Evolutionary conservation across 2,888 invertebrate species (phyloP).

Genomic region (Megamerina dolium): DNA sequence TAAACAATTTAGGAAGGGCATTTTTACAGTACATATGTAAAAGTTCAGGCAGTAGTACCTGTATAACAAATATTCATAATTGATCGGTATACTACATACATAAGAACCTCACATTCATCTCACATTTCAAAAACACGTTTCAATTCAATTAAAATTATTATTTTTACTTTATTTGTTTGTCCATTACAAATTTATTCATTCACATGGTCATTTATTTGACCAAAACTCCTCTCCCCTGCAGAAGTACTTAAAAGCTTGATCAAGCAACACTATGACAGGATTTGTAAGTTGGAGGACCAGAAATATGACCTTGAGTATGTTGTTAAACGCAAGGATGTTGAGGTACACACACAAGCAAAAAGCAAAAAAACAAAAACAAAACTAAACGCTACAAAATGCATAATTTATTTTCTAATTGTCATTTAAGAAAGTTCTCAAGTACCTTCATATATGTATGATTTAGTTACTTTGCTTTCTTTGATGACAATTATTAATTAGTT

Average conservation of each 20-base stretch:
- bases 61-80: slow-evolving; percentile 2
- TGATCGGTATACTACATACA: neutral
- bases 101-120: slow-evolving; percentile 1
- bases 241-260: slow-evolving; percentile 69
- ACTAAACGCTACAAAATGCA: neutral
- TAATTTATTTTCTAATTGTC: neutral
- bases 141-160: too few relatives aligned
- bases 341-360: slow-evolving; percentile 75
- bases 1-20: too few relatives aligned
- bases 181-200: too few relatives aligned
- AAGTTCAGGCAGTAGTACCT: too few relatives aligned
- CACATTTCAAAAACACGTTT: too few relatives aligned
- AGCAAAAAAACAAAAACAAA: slow-evolving; percentile 6
- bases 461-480: too few relatives aligned
- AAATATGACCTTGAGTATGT: slow-evolving; percentile 98
- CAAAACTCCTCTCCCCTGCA: too few relatives aligned
- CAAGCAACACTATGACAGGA: slow-evolving; percentile 84
- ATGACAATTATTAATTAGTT: too few relatives aligned
- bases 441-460: too few relatives aligned
- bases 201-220: too few relatives aligned
- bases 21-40: too few relatives aligned
- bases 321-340: slow-evolving; percentile 97
- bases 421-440: neutral
- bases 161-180: too few relatives aligned
- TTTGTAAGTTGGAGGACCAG: slow-evolving; percentile 81